Conservation (phyloP, 53 echinoderm and acorn worm genomes). For the Temnopleurus reevesii region DNA sequence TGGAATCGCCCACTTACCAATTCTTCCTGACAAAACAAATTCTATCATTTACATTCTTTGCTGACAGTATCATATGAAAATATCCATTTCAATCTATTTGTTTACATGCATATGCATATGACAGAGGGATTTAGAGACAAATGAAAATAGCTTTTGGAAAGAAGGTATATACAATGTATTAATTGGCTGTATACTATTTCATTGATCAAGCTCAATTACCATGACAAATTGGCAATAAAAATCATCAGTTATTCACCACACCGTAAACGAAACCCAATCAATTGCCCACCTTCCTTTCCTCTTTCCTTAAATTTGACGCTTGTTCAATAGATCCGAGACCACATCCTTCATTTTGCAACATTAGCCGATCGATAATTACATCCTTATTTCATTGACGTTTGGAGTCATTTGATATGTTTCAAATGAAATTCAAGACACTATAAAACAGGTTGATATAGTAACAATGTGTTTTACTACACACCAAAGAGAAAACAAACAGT, state of each 20-base stretch:
- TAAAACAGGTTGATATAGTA: too few species aligned
- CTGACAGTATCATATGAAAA: too few species aligned
- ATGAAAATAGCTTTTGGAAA: not conserved
- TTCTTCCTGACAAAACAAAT: too few species aligned
- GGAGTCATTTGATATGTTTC: not conserved
- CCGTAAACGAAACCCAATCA: not conserved
- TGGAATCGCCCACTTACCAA: too few species aligned
- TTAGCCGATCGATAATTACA: not conserved
- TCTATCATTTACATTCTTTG: too few species aligned
- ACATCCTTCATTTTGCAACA: not conserved
- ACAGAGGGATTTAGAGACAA: not conserved
- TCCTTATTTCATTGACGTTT: not conserved
- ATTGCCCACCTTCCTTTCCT: not conserved
- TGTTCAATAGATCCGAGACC: not conserved
- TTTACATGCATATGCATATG: too few species aligned
- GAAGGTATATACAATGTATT: not conserved
- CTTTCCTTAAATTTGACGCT: not conserved
- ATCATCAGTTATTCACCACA: conserved; percentile 25
- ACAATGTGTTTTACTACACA: not conserved
- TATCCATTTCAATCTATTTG: too few species aligned
- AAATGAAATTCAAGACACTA: not conserved
- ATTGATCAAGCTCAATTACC: not conserved
- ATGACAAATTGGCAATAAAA: conserved; percentile 18
- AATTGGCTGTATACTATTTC: not conserved
- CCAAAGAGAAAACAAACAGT: not conserved